Base-by-base conservation (phyloP, 2,888 invertebrate genomes). In the Amblyjoppa fuscipennis region DNA sequence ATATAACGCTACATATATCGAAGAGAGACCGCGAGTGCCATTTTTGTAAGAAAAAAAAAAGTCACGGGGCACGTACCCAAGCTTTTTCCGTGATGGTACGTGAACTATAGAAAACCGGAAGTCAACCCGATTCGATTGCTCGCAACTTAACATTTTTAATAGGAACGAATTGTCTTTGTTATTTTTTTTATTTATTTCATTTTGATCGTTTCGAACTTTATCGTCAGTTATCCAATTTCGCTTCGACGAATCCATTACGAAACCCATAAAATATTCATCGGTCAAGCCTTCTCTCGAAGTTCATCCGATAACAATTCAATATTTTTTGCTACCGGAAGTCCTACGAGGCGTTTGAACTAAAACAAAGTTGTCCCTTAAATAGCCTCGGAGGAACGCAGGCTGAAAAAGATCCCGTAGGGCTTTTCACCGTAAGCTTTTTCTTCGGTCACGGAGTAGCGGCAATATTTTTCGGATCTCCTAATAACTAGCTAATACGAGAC, bases 401-500 rank as follows among this genome's bases (percentile, higher is more conserved):
- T 59, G 11, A 59, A 11, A 25, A 25, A 28, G 1, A 64, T 34
- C 64, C 16, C 7, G 28, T 5, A n/a, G 31, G n/a, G 16, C 64
- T 31, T 64, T 64, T 64, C 16, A 7, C 31, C 6, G 2, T 34
- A 64, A 64, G 31, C 64, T 34, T 64, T 31, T 64, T 64, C 64
- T 16, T 34, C 13, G n/a, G 64, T 64, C 64, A 64, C 64, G 64
- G 31, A 64, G 64, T 34, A 16, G 6, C 64, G 64, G 5, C 64
- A 90, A 88, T 88, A 89, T 89, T 92, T 90, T 90, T 90, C 89
- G 89, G 89, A 87, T 91, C 89, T 90, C 87, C 85, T 91, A 92
- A 92, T 92, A 90, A 91, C 89, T 68, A 90, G 91, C 91, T 92
- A 92, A 92, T 92, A 91, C 90, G 91, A 92, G 92, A 93, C 93